A percentile compares a stretch with the other conserved stretches of the same genome.
phyloP scores from a whole-genome alignment of 2,113 vertebrate genomes.

The Mobula hypostoma region DNA sequence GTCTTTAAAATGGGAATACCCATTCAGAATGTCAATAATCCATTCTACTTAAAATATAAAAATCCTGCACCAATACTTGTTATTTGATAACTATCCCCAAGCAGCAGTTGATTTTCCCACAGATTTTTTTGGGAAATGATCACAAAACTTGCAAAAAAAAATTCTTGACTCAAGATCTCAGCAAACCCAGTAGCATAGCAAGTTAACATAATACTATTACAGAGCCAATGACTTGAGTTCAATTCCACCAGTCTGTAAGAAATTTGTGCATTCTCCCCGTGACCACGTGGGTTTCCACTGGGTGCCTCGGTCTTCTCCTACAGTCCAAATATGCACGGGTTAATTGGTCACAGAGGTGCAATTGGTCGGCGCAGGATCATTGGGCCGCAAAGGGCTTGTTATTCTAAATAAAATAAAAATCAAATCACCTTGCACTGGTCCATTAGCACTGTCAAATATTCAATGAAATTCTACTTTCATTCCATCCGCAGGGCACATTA shows the following conservation, averaged over 20 bases:
- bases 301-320: too few species aligned
- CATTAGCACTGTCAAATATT: background rate
- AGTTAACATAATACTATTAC: too few species aligned
- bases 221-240: too few species aligned
- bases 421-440: background rate
- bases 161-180: background rate
- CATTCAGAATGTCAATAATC: background rate
- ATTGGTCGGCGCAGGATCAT: too few species aligned
- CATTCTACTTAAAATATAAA: background rate
- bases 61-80: background rate
- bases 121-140: background rate
- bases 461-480: slow-evolving; percentile 6
- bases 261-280: too few species aligned
- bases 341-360: too few species aligned
- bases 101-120: background rate
- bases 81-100: background rate
- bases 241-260: too few species aligned
- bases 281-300: too few species aligned
- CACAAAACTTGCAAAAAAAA: background rate
- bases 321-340: too few species aligned
- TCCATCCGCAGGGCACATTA: background rate
- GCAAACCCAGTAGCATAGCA: background rate
- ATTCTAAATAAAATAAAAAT: too few species aligned
- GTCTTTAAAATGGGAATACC: background rate
- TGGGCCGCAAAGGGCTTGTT: too few species aligned